Evolutionary conservation across 2,888 invertebrate species (phyloP), one percentile per base, ranked within the genome.

Genomic region (Osmoderma eremita): DNA sequence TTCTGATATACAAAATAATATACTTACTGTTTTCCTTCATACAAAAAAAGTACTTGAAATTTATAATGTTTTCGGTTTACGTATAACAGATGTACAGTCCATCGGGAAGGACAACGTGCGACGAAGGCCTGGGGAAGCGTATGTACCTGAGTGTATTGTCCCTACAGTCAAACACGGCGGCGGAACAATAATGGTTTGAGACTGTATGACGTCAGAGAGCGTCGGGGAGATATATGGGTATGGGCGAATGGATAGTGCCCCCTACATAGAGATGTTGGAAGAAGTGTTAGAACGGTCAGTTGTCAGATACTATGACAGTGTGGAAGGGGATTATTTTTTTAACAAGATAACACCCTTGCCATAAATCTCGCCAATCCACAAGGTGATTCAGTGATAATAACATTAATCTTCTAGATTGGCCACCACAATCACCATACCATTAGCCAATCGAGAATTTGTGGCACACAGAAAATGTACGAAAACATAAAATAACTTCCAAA

Each of bases 321-420:
- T 17, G 4, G 5, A n/a, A 12, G 41, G 39, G 1, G 58, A 41
- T 3, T 38, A 15, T 38, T 39, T 41, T n/a, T 58, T 20, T 17
- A 41, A 15, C 42, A 41, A 58, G 58, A 58, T 22, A 58, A 58
- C 13, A 42, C 42, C 12, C 18, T 68, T 45, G 68, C 63, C 39
- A 58, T 36, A 22, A 65, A 13, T 42, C n/a, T n/a, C 36, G 36
- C 36, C 36, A 36, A 36, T 5, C 10, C 10, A 10, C 10, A 6
- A 36, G 36, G 36, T 36, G 36, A 10, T 36, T 36, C 36, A 10
- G 6, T 5, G 36, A 36, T 6, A 36, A 36, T 36, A 5, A 10
- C 5, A 10, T 36, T 6, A 5, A 36, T 5, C 36, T 36, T 10
- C 10, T 36, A 10, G 36, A 36, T 36, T n/a, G n/a, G n/a, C n/a